phyloP scores from a whole-genome alignment of 2,113 vertebrate genomes.

The Eulemur rufifrons region DNA sequence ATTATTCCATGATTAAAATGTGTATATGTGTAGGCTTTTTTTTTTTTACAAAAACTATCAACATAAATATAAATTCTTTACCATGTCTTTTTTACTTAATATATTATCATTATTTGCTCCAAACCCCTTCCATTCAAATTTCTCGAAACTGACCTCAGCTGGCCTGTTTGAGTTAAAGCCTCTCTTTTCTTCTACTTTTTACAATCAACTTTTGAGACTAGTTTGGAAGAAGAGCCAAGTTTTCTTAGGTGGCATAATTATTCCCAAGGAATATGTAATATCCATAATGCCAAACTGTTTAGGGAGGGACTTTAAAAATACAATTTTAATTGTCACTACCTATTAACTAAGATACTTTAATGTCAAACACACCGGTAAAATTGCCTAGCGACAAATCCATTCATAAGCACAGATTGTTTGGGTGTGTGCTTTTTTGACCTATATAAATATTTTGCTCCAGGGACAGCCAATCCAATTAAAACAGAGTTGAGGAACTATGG shows the following conservation, averaged over 20 bases:
- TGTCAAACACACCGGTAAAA: background rate
- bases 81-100: background rate
- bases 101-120: background rate
- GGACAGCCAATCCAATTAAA: background rate
- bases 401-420: background rate
- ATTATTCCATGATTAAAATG: background rate
- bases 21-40: background rate
- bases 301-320: background rate
- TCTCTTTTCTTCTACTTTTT: background rate
- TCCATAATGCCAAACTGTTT: background rate
- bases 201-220: background rate
- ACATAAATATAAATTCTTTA: background rate
- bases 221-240: background rate
- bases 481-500: background rate
- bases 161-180: background rate
- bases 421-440: background rate
- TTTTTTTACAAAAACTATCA: background rate
- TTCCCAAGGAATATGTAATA: background rate
- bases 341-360: background rate
- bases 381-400: slow-evolving; percentile 3
- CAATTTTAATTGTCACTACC: background rate
- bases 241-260: background rate
- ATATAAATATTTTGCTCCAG: background rate
- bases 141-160: background rate
- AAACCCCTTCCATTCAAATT: background rate